Evolutionary conservation across 2,888 invertebrate genomes (phyloP).

Genomic region (Drosophila subsilvestris): DNA sequence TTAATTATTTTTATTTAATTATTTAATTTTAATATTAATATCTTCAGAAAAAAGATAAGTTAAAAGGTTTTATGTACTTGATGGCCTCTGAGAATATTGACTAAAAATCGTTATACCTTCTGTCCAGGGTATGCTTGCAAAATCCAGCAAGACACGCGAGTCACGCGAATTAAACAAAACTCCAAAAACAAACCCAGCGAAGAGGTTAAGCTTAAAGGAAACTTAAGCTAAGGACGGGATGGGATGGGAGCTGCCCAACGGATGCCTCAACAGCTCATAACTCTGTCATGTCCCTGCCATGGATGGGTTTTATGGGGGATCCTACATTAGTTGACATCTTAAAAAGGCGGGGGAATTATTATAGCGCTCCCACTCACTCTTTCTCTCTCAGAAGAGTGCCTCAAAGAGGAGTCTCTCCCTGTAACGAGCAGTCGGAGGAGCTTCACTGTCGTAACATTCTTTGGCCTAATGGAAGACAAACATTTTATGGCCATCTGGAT

Average conservation of each 20-base stretch:
- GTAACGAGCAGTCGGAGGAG: conserved; percentile 4
- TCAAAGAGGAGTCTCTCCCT: conserved; percentile 4
- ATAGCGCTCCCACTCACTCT: neutral
- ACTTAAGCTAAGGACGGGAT: neutral
- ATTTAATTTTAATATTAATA: too few species aligned
- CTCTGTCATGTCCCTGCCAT: conserved; percentile 29
- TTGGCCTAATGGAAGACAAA: conserved; percentile 75
- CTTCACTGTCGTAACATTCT: conserved; percentile 38
- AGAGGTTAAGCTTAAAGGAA: neutral
- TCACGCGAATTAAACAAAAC: conserved; percentile 61
- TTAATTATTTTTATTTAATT: too few species aligned
- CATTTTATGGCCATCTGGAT: conserved; percentile 61
- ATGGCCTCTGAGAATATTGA: too few species aligned
- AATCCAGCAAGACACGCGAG: conserved; percentile 59
- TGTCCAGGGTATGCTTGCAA: neutral
- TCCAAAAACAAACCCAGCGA: neutral
- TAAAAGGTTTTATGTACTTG: too few species aligned
- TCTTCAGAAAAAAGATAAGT: too few species aligned
- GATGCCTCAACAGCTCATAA: conserved; percentile 25
- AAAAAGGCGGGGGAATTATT: conserved; percentile 17
- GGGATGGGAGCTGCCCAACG: conserved; percentile 6
- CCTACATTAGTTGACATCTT: conserved; percentile 49
- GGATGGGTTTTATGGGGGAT: conserved; percentile 43
- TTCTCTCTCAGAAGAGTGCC: conserved; percentile 12
- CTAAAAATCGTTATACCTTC: neutral